Evolutionary conservation across 1,140 invertebrate genomes (phyloP).

Genomic region (Helicoverpa zea): DNA sequence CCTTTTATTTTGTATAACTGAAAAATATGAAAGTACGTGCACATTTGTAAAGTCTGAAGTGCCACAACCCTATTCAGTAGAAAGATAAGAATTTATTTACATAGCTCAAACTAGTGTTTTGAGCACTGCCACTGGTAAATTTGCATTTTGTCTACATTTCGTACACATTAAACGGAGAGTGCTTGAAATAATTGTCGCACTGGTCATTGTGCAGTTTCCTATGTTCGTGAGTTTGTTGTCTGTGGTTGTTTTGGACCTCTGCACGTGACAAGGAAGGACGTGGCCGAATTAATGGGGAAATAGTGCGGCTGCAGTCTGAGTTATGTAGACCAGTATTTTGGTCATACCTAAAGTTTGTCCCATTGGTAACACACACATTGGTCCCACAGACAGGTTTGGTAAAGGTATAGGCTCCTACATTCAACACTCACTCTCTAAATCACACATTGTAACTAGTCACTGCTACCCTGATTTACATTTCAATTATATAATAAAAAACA

Average conservation of each 20-base stretch:
- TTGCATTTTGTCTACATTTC: slow-evolving; percentile 39
- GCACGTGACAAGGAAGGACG: background rate
- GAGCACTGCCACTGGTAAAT: slow-evolving; percentile 13
- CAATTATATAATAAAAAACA: too few relatives aligned
- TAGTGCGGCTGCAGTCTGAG: background rate
- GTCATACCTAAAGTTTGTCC: too few relatives aligned
- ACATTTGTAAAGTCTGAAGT: background rate
- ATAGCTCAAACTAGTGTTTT: slow-evolving; percentile 36
- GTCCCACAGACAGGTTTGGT: too few relatives aligned
- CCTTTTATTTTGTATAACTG: background rate
- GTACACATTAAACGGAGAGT: slow-evolving; percentile 11
- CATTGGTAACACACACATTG: too few relatives aligned
- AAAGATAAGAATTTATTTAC: slow-evolving; percentile 49
- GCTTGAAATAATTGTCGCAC: slow-evolving; percentile 23
- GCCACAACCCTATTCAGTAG: slow-evolving; percentile 11
- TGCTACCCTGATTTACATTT: too few relatives aligned
- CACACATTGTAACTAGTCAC: too few relatives aligned
- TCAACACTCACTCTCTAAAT: too few relatives aligned
- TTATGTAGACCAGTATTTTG: background rate
- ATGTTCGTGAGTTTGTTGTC: slow-evolving; percentile 1
- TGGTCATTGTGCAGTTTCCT: slow-evolving; percentile 33
- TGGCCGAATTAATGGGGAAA: background rate
- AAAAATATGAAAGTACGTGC: background rate
- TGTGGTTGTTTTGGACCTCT: slow-evolving; percentile 3
- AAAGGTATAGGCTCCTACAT: too few relatives aligned